Evolutionary conservation across 2,797 vertebrate species (phyloP).

Genomic region (Enoplosus armatus): DNA sequence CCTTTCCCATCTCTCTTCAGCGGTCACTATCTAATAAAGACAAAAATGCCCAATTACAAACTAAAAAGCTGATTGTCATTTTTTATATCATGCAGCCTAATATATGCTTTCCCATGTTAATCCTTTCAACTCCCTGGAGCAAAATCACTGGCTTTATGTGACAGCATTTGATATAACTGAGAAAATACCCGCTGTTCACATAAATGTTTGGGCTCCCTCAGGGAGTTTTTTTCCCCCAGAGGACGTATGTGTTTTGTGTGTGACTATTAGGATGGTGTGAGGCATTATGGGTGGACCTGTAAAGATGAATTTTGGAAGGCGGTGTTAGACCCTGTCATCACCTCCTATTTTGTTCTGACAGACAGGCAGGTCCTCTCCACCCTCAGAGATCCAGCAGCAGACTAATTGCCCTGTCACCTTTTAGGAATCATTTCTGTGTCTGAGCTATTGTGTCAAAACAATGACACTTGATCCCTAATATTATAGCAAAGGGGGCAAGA

Average conservation of each 20-base stretch:
- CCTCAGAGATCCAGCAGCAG: slow-evolving; percentile 72
- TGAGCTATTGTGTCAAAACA: slow-evolving; percentile 84
- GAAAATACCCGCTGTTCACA: slow-evolving; percentile 62
- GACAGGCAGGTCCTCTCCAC: slow-evolving; percentile 69
- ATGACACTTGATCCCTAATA: slow-evolving; percentile 80
- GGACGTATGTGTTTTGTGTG: slow-evolving; percentile 55
- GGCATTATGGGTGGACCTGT: slow-evolving; percentile 67
- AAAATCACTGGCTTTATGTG: slow-evolving; percentile 29
- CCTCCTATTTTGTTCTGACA: slow-evolving; percentile 69
- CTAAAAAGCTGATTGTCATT: too few relatives aligned
- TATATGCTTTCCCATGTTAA: slow-evolving; percentile 6
- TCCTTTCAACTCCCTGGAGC: slow-evolving; percentile 34
- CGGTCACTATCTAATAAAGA: too few relatives aligned
- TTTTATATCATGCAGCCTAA: slow-evolving; percentile 5
- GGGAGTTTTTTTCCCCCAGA: slow-evolving; percentile 25
- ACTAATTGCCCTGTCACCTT: slow-evolving; percentile 84
- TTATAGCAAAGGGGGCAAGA: slow-evolving; percentile 46
- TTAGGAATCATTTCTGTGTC: slow-evolving; percentile 78
- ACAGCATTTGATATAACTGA: slow-evolving; percentile 54
- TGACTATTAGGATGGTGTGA: slow-evolving; percentile 63
- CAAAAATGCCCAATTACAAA: too few relatives aligned
- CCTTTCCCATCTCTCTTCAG: too few relatives aligned
- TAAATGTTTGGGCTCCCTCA: slow-evolving; percentile 56
- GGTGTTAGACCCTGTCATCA: slow-evolving; percentile 75
- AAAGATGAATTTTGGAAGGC: slow-evolving; percentile 70